Evolutionary conservation across 2,797 vertebrate genomes (phyloP).

Genomic region (Enteromius thamalakanensis): DNA sequence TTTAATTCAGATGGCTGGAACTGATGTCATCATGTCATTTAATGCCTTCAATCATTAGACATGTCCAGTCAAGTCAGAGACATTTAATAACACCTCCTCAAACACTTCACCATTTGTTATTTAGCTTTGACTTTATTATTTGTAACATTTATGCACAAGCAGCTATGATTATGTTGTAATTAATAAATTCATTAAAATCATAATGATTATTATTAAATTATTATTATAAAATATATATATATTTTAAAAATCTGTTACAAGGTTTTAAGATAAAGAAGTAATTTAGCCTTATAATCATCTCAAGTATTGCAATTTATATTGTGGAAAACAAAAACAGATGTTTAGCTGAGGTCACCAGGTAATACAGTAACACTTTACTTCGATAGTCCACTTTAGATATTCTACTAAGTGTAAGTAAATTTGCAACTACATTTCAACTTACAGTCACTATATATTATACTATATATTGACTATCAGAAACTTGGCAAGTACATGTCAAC

Average conservation of each 20-base stretch:
- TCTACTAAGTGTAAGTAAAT: too few species aligned
- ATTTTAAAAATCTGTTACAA: not conserved
- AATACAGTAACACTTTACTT: too few species aligned
- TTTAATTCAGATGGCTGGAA: not conserved
- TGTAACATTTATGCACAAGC: not conserved
- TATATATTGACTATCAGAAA: too few species aligned
- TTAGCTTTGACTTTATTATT: not conserved
- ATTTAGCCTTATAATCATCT: not conserved
- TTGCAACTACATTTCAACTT: too few species aligned
- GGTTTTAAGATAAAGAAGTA: not conserved
- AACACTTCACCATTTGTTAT: slow-evolving; percentile 6
- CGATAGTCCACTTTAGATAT: too few species aligned
- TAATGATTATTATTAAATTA: too few species aligned
- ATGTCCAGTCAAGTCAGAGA: not conserved
- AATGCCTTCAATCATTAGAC: slow-evolving; percentile 35
- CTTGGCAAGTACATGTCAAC: too few species aligned
- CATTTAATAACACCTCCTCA: not conserved
- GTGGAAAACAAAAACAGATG: not conserved
- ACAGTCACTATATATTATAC: too few species aligned
- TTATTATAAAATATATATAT: too few species aligned
- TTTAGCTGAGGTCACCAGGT: not conserved
- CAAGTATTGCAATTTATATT: too few species aligned
- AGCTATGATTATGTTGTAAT: not conserved
- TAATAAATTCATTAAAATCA: too few species aligned
- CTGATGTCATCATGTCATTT: slow-evolving; percentile 13